Base-by-base conservation (phyloP, 1,140 invertebrate species). In the Drosophila ohnishii region DNA sequence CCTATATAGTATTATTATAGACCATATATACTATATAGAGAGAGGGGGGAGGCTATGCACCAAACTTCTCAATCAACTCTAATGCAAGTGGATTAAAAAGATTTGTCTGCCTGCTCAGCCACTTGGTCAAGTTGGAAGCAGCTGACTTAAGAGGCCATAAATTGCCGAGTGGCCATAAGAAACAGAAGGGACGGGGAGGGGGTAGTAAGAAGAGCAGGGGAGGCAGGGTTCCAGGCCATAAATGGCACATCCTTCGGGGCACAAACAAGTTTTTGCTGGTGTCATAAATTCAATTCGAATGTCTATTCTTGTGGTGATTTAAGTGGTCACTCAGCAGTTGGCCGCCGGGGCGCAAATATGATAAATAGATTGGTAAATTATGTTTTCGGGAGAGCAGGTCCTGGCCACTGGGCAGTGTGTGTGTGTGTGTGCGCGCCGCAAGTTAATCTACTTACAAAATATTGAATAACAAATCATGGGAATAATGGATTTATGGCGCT, bases 391-490 rank as follows among this genome's bases (percentile, higher is more conserved):
- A 28, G 25, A 28, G 25, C 25, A 42, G 30, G 44, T 63, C 44
- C 67, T 72, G 65, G 80, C 53, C 59, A 67, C 80, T 72, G 83
- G 83, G 75, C 77, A 66, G 73, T 80, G 76, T 25, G 84, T 89
- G 85, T 81, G 78, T 60, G 84, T 89, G 85, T 85, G 78, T 60
- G 77, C 60, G 66, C 30, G 60, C 69, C 64, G 78, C 79, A 90
- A 90, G 82, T 90, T 90, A 90, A 90, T 90, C 87, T 90, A 88
- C 88, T 90, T 80, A 83, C 87, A 90, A 90, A 90, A 90, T 90
- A 90, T 90, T 90, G 87, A 90, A 90, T 90, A 90, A 90, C 87
- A 90, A 90, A 90, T 90, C 87, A 90, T 90, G 78, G 67, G 77
- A 75, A 90, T 90, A 90, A 90, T 90, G 88, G 87, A 90, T 90